A percentile compares a stretch with the other conserved stretches of the same genome.
Evolutionary conservation across 2,888 invertebrate genomes (phyloP).

Genomic region (Melipona beecheii): DNA sequence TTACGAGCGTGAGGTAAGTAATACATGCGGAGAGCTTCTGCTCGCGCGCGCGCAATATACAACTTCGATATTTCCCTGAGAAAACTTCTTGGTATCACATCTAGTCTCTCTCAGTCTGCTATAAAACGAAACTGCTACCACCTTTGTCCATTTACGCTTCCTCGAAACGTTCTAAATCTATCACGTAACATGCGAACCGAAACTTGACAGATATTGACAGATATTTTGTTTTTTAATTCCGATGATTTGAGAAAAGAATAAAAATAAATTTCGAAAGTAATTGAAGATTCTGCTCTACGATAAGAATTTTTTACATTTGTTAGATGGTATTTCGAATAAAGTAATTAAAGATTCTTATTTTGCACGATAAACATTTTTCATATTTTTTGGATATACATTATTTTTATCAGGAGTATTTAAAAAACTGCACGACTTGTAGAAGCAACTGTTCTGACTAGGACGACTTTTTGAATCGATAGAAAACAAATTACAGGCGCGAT

Average conservation of each 20-base stretch:
- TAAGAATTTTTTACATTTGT: too few relatives aligned
- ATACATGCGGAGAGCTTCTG: conserved; percentile 46
- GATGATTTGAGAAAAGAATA: not conserved
- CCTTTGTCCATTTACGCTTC: conserved; percentile 48
- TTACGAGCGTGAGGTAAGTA: conserved; percentile 40
- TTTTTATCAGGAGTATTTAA: too few relatives aligned
- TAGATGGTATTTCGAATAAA: too few relatives aligned
- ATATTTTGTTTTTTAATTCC: not conserved
- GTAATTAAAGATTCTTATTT: too few relatives aligned
- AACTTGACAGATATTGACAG: not conserved
- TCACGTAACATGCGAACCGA: not conserved
- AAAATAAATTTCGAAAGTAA: too few relatives aligned
- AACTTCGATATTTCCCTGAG: conserved; percentile 57
- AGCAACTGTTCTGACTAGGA: too few relatives aligned
- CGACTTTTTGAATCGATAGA: too few relatives aligned
- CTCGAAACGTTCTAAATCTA: conserved; percentile 29
- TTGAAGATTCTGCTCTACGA: too few relatives aligned
- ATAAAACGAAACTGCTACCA: conserved; percentile 45
- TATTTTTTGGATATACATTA: too few relatives aligned
- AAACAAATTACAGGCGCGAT: too few relatives aligned
- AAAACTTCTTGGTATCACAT: conserved; percentile 48
- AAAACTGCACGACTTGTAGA: too few relatives aligned
- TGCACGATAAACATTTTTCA: too few relatives aligned
- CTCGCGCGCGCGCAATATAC: conserved; percentile 23
- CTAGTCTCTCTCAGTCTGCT: conserved; percentile 11